Evolutionary conservation across 2,888 invertebrate species (phyloP), one percentile per base, ranked within the genome.

Genomic region (Aquatica leii): DNA sequence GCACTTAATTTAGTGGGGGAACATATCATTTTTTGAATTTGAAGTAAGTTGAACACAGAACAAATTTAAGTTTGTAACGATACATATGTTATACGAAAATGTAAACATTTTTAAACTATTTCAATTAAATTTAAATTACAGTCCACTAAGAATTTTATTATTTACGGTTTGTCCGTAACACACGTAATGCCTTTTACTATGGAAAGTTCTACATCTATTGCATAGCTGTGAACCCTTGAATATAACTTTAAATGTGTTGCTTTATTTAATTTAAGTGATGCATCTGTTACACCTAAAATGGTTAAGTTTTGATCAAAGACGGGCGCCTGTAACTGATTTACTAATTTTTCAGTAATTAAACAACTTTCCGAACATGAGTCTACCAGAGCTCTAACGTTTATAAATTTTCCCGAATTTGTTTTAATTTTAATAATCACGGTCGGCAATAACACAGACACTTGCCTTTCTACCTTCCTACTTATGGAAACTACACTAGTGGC

Each of bases 291-390:
- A n/a, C 24, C 20, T 49, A 49, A 6, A 40, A 40, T 40, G n/a
- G 40, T 40, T 40, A 40, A 40, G 9, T 40, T 40, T 40, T 40
- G 6, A 4, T 40, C 14, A 40, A 6, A 40, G 40, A 8, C 14
- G 5, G 5, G 5, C n/a, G 6, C 40, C 5, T 40, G 6, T 40
- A 52, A 17, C 20, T 37, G 3, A 2, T 52, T 11, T 14, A 20
- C 49, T 35, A 57, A 57, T 49, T 57, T 34, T 2, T 3, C 31
- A 11, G 57, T 49, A 12, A 57, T 48, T 15, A 57, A 40, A 40
- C 34, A 57, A 49, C 21, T 57, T 37, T 57, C 24, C 2, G 57
- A 57, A 37, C 57, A 46, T n/a, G 46, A 24, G 49, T 57, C 57
- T 17, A 57, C 14, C 8, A 57, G 12, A 24, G n/a, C 21, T 31